Evolutionary conservation across 2,113 vertebrate genomes (phyloP), one percentile per base, ranked within the genome.

Genomic region (Neomonachus schauinslandi): DNA sequence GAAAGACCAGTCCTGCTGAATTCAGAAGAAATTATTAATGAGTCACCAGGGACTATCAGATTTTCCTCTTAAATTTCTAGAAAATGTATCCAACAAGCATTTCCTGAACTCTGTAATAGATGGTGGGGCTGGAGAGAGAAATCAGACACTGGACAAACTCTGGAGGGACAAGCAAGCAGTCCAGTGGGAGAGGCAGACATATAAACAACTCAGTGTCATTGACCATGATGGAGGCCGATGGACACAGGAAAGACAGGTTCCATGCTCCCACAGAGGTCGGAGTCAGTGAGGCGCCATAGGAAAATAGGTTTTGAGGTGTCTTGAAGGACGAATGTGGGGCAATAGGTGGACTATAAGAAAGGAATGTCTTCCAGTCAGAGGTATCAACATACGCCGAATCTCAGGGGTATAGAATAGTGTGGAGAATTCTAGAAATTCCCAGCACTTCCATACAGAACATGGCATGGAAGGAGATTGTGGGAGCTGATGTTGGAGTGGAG

Each of bases 41-140:
- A 71, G 33, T 36, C 33, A 28, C 16, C 24, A 84, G 59, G 15
- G 22, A 28, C 59, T 79, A 22, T 67, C 39, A 24, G 63, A 79
- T 89, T 94, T 89, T 77, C 53, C 77, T 80, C 18, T 55, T 55
- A 55, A 59, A 19, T 96, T 74, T 69, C 55, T 92, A 79, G 31
- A 80, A 76, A 96, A 82, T n/a, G 46, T 49, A 28, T 36, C 14
- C 18, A 36, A 74, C 4, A 85, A 61, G 16, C 24, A 76, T 89
- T 97, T 92, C 63, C 36, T 74, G 53, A 80, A 39, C 15, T 76
- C 80, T 53, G 6, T 69, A 16, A 24, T 55, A 42, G 49, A 86
- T 8, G 42, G 5, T 22, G 22, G 63, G 46, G 15, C 63, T 33
- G 26, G 26, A 90, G 80, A 89, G 33, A 39, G 24, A 89, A 63